Conservation (phyloP, 2,797 vertebrate species). For the Garrulus glandarius region DNA sequence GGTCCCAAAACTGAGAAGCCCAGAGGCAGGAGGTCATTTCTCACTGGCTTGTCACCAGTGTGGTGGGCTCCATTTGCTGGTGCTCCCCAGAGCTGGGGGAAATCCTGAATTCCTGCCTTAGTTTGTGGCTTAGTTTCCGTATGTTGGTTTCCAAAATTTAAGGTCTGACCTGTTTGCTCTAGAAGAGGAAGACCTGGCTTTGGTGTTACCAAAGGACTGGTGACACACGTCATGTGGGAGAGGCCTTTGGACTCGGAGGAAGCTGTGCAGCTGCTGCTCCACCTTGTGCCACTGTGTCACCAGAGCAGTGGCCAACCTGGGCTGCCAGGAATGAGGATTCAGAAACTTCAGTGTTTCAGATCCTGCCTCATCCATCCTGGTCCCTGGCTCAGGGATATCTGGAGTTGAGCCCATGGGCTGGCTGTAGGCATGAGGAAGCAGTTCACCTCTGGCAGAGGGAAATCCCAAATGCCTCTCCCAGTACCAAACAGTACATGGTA, state of each 20-base stretch:
- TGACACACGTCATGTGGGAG: neutral
- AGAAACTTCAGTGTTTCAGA: neutral
- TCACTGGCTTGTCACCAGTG: neutral
- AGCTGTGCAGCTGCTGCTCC: neutral
- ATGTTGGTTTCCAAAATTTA: neutral
- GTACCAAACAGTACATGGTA: neutral
- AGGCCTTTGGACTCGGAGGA: neutral
- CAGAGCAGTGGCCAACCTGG: too few species aligned
- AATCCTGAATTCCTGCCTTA: neutral
- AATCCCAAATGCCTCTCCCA: neutral
- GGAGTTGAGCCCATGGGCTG: neutral
- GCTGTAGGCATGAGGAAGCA: neutral
- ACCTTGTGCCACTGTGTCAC: neutral
- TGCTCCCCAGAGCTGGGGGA: neutral
- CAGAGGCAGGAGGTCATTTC: fast-evolving
- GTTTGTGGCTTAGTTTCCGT: neutral
- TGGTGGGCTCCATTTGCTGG: neutral
- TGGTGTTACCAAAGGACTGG: neutral
- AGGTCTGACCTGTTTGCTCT: neutral
- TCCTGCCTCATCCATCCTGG: neutral
- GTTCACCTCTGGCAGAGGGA: neutral
- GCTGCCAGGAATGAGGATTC: neutral
- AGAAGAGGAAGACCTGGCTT: neutral
- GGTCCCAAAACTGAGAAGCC: neutral
- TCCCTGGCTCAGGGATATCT: neutral